Evolutionary conservation across 2,113 vertebrate species (phyloP).

Genomic region (Macquaria ambigua): DNA sequence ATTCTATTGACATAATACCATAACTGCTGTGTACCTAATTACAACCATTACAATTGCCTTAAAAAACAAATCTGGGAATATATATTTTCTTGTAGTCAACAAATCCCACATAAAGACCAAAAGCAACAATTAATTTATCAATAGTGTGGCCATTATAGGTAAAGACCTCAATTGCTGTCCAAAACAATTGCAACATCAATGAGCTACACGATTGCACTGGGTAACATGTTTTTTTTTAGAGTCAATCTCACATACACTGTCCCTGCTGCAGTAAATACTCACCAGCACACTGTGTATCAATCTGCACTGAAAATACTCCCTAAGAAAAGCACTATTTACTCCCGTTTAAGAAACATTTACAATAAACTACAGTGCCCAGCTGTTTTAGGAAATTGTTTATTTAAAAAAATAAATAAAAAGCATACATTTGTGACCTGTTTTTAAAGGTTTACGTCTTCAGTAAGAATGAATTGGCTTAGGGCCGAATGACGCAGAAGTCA

Average conservation of each 20-base stretch:
- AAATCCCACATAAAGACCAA: neutral
- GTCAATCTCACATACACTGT: neutral
- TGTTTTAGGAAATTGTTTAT: no score
- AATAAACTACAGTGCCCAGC: neutral
- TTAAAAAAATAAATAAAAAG: neutral
- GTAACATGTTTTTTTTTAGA: neutral
- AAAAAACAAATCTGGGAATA: neutral
- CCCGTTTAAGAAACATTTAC: neutral
- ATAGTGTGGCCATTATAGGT: neutral
- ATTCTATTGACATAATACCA: neutral
- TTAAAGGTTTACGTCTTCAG: neutral
- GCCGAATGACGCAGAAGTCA: neutral
- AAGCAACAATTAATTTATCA: neutral
- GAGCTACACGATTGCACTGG: neutral
- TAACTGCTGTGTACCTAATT: neutral
- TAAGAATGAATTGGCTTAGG: neutral
- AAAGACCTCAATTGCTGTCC: neutral
- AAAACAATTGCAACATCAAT: neutral
- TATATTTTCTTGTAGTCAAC: neutral
- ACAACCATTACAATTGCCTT: neutral
- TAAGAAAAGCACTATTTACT: neutral
- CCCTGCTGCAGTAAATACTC: neutral
- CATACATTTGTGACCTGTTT: neutral
- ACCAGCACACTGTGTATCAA: neutral
- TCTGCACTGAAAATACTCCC: neutral